A percentile compares a stretch with the other conserved stretches of the same genome.
Conservation (phyloP, 2,888 invertebrate genomes). For the Caenorhabditis uteleia region DNA sequence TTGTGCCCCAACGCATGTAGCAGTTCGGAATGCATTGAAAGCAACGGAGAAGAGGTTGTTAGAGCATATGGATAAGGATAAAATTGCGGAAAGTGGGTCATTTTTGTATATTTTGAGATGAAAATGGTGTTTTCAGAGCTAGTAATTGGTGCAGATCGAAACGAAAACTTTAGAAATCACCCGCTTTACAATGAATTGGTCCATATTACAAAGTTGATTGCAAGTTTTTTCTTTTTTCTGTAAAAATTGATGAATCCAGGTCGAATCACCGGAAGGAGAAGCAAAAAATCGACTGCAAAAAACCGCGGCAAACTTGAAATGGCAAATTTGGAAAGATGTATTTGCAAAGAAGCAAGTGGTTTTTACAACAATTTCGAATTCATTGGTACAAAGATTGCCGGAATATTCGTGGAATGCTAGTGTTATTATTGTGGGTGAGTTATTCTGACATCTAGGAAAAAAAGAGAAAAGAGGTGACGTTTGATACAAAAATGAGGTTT, state of each 20-base stretch:
- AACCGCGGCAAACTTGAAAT: not conserved
- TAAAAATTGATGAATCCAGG: not conserved
- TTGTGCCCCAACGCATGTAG: conserved; percentile 49
- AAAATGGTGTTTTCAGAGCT: conserved; percentile 17
- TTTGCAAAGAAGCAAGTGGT: conserved; percentile 13
- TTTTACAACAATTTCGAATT: conserved; percentile 35
- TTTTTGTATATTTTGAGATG: no score
- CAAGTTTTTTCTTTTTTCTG: not conserved
- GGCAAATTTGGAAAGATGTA: conserved; percentile 7
- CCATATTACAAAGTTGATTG: conserved; percentile 1
- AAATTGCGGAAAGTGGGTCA: not conserved
- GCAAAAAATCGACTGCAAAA: not conserved
- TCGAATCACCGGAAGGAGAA: no score
- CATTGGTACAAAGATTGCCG: conserved; percentile 23
- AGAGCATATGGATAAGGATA: not conserved
- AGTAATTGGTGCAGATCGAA: not conserved
- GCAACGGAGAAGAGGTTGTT: conserved; percentile 16
- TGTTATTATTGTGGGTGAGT: conserved; percentile 41
- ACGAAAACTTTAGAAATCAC: conserved; percentile 7
- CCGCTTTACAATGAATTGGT: not conserved
- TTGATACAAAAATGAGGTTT: not conserved
- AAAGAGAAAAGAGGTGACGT: not conserved
- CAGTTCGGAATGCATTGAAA: conserved; percentile 41
- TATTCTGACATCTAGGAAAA: not conserved
- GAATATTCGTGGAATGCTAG: conserved; percentile 34